Percentiles rank a stretch among this genome's conserved stretches.
phyloP scores from a whole-genome alignment of 1,140 invertebrate genomes.

The Scaptomyza hsui region DNA sequence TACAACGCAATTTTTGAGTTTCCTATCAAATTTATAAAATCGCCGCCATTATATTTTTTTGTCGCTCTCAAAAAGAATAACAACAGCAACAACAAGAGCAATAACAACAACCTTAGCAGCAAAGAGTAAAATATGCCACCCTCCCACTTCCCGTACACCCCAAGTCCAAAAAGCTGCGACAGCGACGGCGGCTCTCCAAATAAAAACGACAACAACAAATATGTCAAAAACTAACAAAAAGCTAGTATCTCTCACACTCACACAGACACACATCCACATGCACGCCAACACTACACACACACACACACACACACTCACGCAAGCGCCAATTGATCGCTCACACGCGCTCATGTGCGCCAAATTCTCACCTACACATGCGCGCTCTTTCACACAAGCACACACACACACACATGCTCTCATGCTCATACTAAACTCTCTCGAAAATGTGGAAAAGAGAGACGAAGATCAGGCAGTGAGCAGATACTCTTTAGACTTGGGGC shows the following conservation, averaged over 20 bases:
- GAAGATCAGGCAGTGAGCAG: conserved; percentile 63
- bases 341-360: conserved; percentile 62
- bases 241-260: conserved; percentile 53
- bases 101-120: conserved; percentile 18
- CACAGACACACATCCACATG: conserved; percentile 15
- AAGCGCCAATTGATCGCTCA: conserved; percentile 71
- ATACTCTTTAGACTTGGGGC: conserved; percentile 35
- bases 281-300: conserved; percentile 3
- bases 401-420: conserved; percentile 42
- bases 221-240: conserved; percentile 78
- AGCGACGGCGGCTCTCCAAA: conserved; percentile 28
- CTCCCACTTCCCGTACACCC: conserved; percentile 40
- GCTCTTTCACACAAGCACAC: conserved; percentile 51
- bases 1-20: conserved; percentile 77
- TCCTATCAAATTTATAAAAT: conserved; percentile 73
- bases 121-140: conserved; percentile 29
- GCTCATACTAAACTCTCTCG: conserved; percentile 59
- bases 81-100: conserved; percentile 11
- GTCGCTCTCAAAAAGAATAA: conserved; percentile 39
- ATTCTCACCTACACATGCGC: conserved; percentile 70
- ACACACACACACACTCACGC: conserved; percentile 21
- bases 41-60: conserved; percentile 75
- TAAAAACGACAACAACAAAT: conserved; percentile 65
- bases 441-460: conserved; percentile 32
- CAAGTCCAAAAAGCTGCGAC: conserved; percentile 34